Percentiles rank a stretch among this genome's conserved stretches.
Conservation (phyloP, 2,888 invertebrate species). For the Aphidius colemani region DNA sequence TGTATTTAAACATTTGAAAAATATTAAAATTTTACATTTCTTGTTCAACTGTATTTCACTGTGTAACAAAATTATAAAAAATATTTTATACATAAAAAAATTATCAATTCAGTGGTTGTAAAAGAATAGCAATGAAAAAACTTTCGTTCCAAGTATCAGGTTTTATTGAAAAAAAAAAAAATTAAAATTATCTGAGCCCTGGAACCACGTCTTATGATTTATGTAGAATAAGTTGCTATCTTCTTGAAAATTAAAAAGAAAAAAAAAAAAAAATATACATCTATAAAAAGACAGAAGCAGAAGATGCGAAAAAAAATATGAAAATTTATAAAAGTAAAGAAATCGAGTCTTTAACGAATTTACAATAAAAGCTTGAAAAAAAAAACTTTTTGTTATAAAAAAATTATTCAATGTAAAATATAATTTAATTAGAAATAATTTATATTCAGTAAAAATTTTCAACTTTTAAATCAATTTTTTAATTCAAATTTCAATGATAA, state of each 20-base stretch:
- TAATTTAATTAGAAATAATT: background rate
- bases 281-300: slow-evolving; percentile 4
- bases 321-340: slow-evolving; percentile 14
- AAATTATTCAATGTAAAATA: slow-evolving; percentile 5
- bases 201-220: slow-evolving; percentile 1
- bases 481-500: too few species aligned
- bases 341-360: slow-evolving; percentile 18
- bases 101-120: too few species aligned
- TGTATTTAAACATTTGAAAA: too few species aligned
- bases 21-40: too few species aligned
- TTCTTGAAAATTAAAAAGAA: background rate
- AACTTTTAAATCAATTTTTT: too few species aligned
- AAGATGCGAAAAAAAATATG: slow-evolving; percentile 1
- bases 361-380: slow-evolving; percentile 1
- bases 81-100: too few species aligned
- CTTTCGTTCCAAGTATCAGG: too few species aligned
- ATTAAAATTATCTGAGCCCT: too few species aligned
- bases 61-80: too few species aligned
- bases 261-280: slow-evolving; percentile 20
- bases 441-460: background rate
- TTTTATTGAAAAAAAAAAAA: too few species aligned
- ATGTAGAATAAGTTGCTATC: slow-evolving; percentile 4
- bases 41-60: too few species aligned
- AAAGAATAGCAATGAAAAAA: too few species aligned
- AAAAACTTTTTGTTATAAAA: background rate